These are phyloP conservation scores for Antennarius maculatus DNA, from an alignment of 2,797 vertebrate genomes.

Conservation along the genomic window DNA sequence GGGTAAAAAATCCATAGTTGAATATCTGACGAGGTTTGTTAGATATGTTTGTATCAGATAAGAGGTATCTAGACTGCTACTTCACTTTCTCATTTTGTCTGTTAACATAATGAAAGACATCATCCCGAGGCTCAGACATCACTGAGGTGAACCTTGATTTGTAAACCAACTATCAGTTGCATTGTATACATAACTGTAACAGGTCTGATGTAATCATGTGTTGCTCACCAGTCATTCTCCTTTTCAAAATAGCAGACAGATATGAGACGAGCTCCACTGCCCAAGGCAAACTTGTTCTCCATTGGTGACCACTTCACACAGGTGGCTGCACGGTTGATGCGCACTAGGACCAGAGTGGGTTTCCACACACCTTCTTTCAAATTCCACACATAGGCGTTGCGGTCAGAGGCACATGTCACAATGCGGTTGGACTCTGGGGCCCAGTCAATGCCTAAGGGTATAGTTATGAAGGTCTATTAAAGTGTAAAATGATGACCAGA, in stretches of 20 bases:
- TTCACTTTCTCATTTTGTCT: not conserved
- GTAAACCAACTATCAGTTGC: not conserved
- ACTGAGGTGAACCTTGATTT: not conserved
- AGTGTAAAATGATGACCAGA: not conserved
- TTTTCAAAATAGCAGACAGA: conserved; percentile 89
- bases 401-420: conserved; percentile 75
- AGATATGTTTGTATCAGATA: not conserved
- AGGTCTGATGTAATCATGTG: not conserved
- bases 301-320: conserved; percentile 82
- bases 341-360: conserved; percentile 81
- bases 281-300: conserved; percentile 85
- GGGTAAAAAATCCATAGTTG: not conserved
- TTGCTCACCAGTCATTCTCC: conserved; percentile 83
- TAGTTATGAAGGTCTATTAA: not conserved
- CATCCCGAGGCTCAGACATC: not conserved
- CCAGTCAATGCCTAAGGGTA: conserved; percentile 76
- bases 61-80: not conserved
- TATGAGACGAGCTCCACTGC: conserved; percentile 86
- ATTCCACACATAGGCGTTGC: conserved; percentile 81
- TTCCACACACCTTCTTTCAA: conserved; percentile 76
- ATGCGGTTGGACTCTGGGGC: conserved; percentile 79
- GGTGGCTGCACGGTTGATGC: conserved; percentile 80
- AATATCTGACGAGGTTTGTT: not conserved
- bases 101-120: not conserved
- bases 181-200: not conserved